Base-by-base conservation (phyloP, 1,140 invertebrate species). In the Sogatella furcifera region DNA sequence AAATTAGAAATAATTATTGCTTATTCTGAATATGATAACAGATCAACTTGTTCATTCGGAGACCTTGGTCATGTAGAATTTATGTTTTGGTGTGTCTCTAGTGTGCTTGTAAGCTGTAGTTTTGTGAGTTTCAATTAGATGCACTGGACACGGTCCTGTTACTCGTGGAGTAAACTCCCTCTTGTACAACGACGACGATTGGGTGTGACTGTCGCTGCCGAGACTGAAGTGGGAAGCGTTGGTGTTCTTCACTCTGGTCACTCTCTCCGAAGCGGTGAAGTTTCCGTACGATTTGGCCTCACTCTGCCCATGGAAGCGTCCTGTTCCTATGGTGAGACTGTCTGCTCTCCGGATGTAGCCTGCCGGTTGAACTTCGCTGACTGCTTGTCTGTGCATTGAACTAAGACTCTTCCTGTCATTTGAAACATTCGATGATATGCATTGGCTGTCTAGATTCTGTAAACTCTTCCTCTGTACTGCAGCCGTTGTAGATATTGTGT, bases 391-490 rank as follows among this genome's bases (percentile, higher is more conserved):
- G 68, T 90, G 86, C 64, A 90, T 76, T 11, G 86, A 84, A 61
- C 86, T 90, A 10, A 89, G 77, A 68, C 86, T 89, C 62, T 81
- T 83, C 62, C 87, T 79, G 64, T 90, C 86, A 52, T 85, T 81
- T 13, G 78, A 78, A 0, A 77, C 79, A 63, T 81, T 81, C 21
- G 61, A 52, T 61, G 76, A 82, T 55, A 83, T 81, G 69, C 81
- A 84, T 63, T 84, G 79, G 1, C 83, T 83, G 17, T 84, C 81
- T 0, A 90, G 72, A 69, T 89, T 89, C 0, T 81, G 81, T 21
- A 90, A 87, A 55, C 87, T 90, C 70, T 88, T 89, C 28, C 85
- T 77, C 68, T 89, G 86, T 65, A 85, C 84, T 15, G 86, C 87
- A 1, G 86, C 84, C 0, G 86, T 83, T n/a, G 85, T 86, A 17